Evolutionary conservation across 2,113 vertebrate species (phyloP).

Genomic region (Mohoua ochrocephala): DNA sequence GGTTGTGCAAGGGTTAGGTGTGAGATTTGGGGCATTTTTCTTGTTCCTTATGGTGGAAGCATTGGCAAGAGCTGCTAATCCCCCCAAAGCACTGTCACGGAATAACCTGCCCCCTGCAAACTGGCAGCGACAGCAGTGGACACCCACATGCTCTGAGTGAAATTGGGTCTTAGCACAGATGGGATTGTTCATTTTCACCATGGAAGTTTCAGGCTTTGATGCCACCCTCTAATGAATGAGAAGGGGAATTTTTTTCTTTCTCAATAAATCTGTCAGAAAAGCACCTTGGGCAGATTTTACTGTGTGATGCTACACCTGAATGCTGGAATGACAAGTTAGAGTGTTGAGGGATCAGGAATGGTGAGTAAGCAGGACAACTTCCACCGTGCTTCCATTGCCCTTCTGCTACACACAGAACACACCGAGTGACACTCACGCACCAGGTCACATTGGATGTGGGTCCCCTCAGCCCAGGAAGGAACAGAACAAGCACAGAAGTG

Average conservation of each 20-base stretch:
- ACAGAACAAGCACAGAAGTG: background rate
- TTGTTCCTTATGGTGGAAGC: background rate
- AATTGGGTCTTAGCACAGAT: background rate
- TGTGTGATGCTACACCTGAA: background rate
- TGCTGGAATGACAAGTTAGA: background rate
- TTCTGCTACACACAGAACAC: background rate
- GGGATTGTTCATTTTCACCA: background rate
- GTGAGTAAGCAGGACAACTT: background rate
- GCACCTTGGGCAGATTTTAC: fast-evolving
- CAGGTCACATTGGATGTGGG: fast-evolving
- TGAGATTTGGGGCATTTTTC: background rate
- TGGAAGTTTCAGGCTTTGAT: background rate
- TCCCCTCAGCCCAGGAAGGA: background rate
- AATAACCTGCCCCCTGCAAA: background rate
- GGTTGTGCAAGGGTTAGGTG: background rate
- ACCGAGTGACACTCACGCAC: background rate
- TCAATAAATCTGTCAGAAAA: background rate
- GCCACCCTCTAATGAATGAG: background rate
- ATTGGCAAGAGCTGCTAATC: background rate
- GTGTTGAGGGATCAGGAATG: background rate
- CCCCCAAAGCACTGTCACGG: background rate
- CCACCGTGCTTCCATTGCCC: background rate
- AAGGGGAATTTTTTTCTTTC: background rate
- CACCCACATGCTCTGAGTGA: background rate
- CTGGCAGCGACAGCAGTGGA: background rate